phyloP scores from a whole-genome alignment of 2,888 invertebrate genomes.

The Cheilosia urbana region DNA sequence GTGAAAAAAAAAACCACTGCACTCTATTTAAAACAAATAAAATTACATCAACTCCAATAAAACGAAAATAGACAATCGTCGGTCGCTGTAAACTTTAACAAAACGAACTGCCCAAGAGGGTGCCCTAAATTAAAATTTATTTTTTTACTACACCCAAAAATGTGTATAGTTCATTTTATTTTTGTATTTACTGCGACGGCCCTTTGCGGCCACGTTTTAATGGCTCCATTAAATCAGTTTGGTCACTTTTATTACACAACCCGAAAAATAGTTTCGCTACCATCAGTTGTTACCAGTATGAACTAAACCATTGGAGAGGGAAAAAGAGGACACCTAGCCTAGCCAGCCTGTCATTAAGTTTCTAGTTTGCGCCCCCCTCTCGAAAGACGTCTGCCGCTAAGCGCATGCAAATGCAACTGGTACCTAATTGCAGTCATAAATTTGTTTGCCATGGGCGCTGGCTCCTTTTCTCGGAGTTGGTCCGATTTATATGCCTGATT shows the following conservation, averaged over 20 bases:
- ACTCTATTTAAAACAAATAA: constrained; percentile 51
- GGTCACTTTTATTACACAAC: constrained; percentile 46
- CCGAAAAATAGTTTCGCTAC: constrained; percentile 30
- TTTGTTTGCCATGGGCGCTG: constrained; percentile 58
- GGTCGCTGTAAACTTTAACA: constrained; percentile 23
- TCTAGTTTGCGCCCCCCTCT: constrained; percentile 14
- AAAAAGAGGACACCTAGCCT: not conserved
- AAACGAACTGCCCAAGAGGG: constrained; percentile 15
- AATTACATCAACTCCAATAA: not conserved
- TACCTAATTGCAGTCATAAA: constrained; percentile 71
- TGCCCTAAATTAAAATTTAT: constrained; percentile 57
- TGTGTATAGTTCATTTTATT: constrained; percentile 62
- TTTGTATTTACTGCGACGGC: constrained; percentile 41
- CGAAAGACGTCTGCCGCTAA: not conserved
- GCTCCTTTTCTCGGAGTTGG: not conserved
- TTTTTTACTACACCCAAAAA: constrained; percentile 46
- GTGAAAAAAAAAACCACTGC: not conserved
- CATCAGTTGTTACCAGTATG: not conserved
- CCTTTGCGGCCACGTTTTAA: constrained; percentile 52
- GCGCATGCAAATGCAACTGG: constrained; percentile 16
- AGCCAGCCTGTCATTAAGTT: constrained; percentile 45
- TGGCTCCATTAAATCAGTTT: constrained; percentile 56
- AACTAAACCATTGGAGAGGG: not conserved
- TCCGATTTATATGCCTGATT: constrained; percentile 66
- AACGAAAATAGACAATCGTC: not conserved